Evolutionary conservation across 2,113 vertebrate species (phyloP).

Genomic region (Hipposideros armiger): DNA sequence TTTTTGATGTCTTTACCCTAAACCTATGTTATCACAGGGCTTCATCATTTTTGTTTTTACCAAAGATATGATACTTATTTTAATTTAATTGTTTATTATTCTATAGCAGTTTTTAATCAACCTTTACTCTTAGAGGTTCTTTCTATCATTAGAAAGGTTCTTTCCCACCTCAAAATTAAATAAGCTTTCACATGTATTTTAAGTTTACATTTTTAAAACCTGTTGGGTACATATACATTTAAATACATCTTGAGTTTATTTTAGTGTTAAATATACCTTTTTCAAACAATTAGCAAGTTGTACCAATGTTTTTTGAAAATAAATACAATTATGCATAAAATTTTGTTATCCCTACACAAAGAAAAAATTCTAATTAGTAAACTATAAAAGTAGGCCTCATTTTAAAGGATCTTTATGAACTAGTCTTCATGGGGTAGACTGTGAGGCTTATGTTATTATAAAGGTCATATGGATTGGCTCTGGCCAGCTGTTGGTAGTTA

Average conservation of each 20-base stretch:
- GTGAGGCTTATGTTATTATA: neutral
- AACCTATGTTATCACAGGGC: neutral
- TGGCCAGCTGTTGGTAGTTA: neutral
- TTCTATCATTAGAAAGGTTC: neutral
- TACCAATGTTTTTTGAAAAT: slow-evolving; percentile 6
- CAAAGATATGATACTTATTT: neutral
- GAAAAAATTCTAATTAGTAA: slow-evolving; percentile 22
- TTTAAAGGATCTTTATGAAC: neutral
- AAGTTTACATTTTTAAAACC: neutral
- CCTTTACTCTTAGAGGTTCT: neutral
- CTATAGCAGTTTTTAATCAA: neutral
- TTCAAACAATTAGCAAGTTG: slow-evolving; percentile 49
- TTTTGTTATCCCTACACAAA: slow-evolving; percentile 30
- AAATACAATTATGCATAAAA: slow-evolving; percentile 47
- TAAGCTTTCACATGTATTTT: slow-evolving; percentile 16
- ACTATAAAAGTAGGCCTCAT: slow-evolving; percentile 29
- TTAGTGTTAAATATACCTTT: slow-evolving; percentile 8
- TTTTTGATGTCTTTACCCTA: neutral
- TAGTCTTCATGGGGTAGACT: neutral
- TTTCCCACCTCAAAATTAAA: slow-evolving; percentile 1
- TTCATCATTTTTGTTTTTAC: neutral
- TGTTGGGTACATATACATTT: neutral
- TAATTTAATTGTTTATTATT: slow-evolving; percentile 18
- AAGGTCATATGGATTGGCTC: slow-evolving; percentile 15
- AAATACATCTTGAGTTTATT: slow-evolving; percentile 11